Conservation (phyloP, 1,140 invertebrate species). For the Drosophila saltans region DNA sequence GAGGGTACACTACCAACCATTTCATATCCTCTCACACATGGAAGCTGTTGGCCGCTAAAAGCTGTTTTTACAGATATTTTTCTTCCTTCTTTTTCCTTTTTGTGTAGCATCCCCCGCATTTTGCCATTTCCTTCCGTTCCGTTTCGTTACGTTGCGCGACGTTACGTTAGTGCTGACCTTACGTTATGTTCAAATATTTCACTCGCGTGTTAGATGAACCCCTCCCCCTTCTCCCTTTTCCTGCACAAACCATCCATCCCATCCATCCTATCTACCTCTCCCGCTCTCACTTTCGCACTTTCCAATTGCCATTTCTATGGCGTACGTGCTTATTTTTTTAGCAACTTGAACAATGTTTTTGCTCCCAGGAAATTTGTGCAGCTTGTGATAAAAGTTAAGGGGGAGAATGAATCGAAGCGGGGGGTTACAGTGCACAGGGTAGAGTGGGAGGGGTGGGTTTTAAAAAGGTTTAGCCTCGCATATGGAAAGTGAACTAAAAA, state of each 20-base stretch:
- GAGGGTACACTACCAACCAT: not conserved
- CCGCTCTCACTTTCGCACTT: conserved; percentile 13
- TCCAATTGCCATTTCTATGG: conserved; percentile 59
- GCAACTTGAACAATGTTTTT: conserved; percentile 73
- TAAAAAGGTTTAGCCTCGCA: conserved; percentile 24
- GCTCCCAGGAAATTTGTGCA: conserved; percentile 64
- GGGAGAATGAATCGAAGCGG: not conserved
- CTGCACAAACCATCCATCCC: conserved; percentile 3
- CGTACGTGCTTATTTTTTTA: conserved; percentile 79
- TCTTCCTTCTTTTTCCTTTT: conserved; percentile 19
- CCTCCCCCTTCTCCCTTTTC: not conserved
- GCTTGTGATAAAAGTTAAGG: conserved; percentile 70
- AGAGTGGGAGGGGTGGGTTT: not conserved
- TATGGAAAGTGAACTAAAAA: conserved; percentile 44
- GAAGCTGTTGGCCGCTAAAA: conserved; percentile 71
- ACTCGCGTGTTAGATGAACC: conserved; percentile 41
- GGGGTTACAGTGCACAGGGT: not conserved
- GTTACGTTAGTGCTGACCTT: conserved; percentile 52
- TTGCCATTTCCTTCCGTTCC: conserved; percentile 75
- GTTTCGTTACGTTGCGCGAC: conserved; percentile 54
- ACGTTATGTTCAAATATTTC: conserved; percentile 70
- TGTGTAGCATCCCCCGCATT: conserved; percentile 48
- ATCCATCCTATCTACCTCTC: not conserved
- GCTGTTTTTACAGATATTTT: conserved; percentile 77
- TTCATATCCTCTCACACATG: conserved; percentile 49